Evolutionary conservation across 2,113 vertebrate species (phyloP), one percentile per base, ranked within the genome.

Genomic region (Platysternon megacephalum): DNA sequence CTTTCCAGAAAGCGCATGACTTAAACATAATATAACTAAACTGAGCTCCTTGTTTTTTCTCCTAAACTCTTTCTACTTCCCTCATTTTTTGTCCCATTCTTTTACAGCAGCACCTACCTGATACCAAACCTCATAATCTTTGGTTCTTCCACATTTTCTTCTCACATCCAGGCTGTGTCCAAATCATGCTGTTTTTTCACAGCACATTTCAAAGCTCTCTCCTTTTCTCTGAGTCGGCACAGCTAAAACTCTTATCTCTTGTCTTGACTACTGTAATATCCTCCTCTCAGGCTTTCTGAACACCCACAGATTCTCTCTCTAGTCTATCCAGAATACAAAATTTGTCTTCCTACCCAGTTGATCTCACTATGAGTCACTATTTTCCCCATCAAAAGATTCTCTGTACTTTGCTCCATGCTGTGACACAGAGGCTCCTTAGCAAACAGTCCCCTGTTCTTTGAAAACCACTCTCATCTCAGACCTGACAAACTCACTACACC

Each of bases 21-120:
- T 94, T 82, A 94, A 92, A 68, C 76, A 88, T 48, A 55, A 91
- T 87, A 21, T 49, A 84, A 87, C 39, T 35, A 78, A 96, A 82
- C 16, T 44, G 39, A 78, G 79, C 91, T 91, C 26, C 8, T 94
- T n/a, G 86, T n/a, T 89, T 76, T 79, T 9, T 48, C 84, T 12
- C 42, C 0, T 1, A 87, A 81, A 49, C 3, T 46, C 89, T 29
- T 74, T 82, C 22, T 44, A 11, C 4, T 91, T 86, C n/a, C 65
- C 53, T 74, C 82, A 89, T 86, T 90, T 89, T 29, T 4, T 72
- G 35, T 10, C 80, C 35, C 56, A 82, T 68, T 68, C 16, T 96
- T 90, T 91, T 87, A 11, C 76, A 78, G 79, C 72, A 76, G 42
- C 52, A 72, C 48, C 52, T 86, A 65, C 32, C 61, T 65, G 61